Evolutionary conservation across 1,140 invertebrate genomes (phyloP).

Genomic region (Rhagoletis pomonella): DNA sequence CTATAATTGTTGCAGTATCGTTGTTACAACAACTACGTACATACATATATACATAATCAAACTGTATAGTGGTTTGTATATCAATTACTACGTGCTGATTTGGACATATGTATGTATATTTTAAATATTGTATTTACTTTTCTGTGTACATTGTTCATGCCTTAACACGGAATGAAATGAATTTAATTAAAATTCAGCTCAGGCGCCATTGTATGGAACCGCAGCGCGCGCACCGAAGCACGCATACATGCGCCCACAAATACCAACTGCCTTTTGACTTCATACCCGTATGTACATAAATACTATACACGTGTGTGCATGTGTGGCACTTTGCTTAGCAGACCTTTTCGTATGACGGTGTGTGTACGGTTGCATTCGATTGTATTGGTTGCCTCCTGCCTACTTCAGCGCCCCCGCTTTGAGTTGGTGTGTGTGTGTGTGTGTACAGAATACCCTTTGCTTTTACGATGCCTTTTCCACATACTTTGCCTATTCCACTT

Average conservation of each 20-base stretch:
- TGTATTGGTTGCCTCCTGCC: neutral
- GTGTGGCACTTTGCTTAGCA: neutral
- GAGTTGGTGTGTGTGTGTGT: neutral
- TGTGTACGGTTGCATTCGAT: neutral
- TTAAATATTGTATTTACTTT: neutral
- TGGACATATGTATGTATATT: neutral
- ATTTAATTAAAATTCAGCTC: slow-evolving; percentile 56
- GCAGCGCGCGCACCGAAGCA: slow-evolving; percentile 31
- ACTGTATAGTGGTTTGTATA: neutral
- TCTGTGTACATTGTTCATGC: neutral
- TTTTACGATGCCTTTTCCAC: no score
- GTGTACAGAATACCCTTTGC: neutral
- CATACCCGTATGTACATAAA: neutral
- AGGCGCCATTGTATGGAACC: slow-evolving; percentile 51
- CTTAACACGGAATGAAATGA: slow-evolving; percentile 36
- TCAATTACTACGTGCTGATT: neutral
- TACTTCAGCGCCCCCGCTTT: slow-evolving; percentile 1
- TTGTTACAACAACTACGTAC: slow-evolving; percentile 9
- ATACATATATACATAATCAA: no score
- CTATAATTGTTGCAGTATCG: neutral
- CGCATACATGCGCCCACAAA: slow-evolving; percentile 50
- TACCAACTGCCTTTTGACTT: neutral
- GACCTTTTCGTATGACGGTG: neutral
- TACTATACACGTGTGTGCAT: neutral
- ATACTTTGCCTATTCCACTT: no score